These are phyloP conservation scores for Atta colombica DNA, from an alignment of 1,140 invertebrate species.

Conservation along the genomic window DNA sequence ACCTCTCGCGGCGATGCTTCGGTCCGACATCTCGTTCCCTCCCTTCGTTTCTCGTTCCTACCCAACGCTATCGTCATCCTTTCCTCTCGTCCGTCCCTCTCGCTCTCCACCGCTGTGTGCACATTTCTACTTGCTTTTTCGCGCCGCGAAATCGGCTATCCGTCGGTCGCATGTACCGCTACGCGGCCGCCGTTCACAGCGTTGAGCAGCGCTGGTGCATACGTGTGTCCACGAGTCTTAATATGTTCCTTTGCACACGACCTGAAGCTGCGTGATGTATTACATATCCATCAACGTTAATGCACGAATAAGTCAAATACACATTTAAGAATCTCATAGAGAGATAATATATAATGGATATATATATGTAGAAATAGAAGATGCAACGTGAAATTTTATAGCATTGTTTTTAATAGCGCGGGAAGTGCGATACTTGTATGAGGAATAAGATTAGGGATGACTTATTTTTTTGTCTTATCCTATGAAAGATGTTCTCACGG, in stretches of 20 bases:
- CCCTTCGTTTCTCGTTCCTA: neutral
- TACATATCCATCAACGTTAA: constrained; percentile 19
- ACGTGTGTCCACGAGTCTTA: constrained; percentile 32
- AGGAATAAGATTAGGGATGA: neutral
- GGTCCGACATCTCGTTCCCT: constrained; percentile 12
- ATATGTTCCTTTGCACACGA: constrained; percentile 9
- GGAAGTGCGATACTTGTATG: neutral
- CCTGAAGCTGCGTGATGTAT: neutral
- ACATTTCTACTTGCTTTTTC: constrained; percentile 55
- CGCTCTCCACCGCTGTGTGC: neutral
- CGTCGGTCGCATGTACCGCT: constrained; percentile 47
- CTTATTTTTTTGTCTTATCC: constrained; percentile 9
- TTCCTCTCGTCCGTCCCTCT: constrained; percentile 11
- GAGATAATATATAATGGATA: too few species aligned
- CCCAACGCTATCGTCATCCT: neutral
- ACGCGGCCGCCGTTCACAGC: constrained; percentile 26
- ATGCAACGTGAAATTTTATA: neutral
- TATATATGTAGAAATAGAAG: neutral
- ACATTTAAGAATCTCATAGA: neutral
- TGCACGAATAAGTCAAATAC: constrained; percentile 10
- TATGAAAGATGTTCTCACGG: neutral
- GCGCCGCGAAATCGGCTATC: constrained; percentile 53
- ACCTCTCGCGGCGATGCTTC: constrained; percentile 76
- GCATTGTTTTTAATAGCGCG: neutral
- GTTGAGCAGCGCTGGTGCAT: constrained; percentile 6